Conservation (phyloP, 2,797 vertebrate species). For the Chelonia mydas region DNA sequence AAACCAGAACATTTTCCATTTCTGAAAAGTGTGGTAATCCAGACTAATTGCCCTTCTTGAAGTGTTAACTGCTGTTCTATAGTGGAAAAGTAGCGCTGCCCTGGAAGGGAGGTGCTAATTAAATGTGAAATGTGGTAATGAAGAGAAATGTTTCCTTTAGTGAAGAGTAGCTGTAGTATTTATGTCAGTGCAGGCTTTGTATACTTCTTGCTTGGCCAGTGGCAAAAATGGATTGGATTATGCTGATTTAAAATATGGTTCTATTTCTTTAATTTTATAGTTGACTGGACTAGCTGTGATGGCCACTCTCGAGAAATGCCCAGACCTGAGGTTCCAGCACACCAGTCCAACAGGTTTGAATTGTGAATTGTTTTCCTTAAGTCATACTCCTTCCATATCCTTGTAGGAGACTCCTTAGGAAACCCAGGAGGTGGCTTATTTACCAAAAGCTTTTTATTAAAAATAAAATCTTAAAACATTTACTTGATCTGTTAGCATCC, state of each 20-base stretch:
- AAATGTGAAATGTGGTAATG: rapidly evolving
- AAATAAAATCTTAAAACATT: neutral
- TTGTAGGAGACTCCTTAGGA: neutral
- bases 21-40: neutral
- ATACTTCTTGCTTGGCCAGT: neutral
- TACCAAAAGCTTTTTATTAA: neutral
- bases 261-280: neutral
- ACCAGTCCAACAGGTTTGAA: conserved; percentile 57
- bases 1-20: neutral
- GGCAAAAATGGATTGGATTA: neutral
- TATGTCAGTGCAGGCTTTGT: neutral
- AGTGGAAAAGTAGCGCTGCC: rapidly evolving
- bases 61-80: neutral
- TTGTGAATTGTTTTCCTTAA: conserved; percentile 23
- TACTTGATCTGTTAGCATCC: rapidly evolving
- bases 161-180: neutral
- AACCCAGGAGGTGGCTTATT: neutral
- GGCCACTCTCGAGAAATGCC: conserved; percentile 75
- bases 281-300: conserved; percentile 46
- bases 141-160: neutral
- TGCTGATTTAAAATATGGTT: neutral
- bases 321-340: conserved; percentile 71
- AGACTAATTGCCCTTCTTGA: neutral
- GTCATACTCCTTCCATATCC: conserved; percentile 3
- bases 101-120: neutral